Evolutionary conservation across 2,797 vertebrate genomes (phyloP).

Genomic region (Denticeps clupeoides): DNA sequence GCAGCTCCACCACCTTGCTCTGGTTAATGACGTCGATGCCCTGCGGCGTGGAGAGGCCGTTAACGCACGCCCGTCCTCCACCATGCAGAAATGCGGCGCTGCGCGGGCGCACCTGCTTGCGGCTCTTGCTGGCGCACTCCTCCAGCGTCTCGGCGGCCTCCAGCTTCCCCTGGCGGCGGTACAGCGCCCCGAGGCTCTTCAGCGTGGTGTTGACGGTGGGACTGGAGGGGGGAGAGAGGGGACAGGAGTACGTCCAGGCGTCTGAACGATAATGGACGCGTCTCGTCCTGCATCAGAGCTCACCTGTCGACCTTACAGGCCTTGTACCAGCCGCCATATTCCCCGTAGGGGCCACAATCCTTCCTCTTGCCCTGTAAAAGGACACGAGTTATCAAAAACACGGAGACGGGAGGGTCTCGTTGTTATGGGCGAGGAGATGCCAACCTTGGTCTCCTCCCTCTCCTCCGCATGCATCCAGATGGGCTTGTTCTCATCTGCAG

Average conservation of each 20-base stretch:
- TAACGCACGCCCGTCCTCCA: too few species aligned
- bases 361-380: constrained; percentile 60
- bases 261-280: not conserved
- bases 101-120: constrained; percentile 70
- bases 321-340: constrained; percentile 86
- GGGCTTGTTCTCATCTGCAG: constrained; percentile 77
- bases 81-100: not conserved
- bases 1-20: constrained; percentile 78
- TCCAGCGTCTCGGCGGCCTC: constrained; percentile 80
- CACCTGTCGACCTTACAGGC: constrained; percentile 87
- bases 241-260: not conserved
- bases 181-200: constrained; percentile 74
- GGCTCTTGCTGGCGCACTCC: constrained; percentile 74
- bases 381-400: not conserved
- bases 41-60: constrained; percentile 35
- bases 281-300: constrained; percentile 10
- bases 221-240: constrained; percentile 34
- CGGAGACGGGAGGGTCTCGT: not conserved
- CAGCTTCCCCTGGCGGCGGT: constrained; percentile 80
- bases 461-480: constrained; percentile 92
- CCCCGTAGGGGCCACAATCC: constrained; percentile 62
- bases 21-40: constrained; percentile 78
- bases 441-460: constrained; percentile 75
- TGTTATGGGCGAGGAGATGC: not conserved
- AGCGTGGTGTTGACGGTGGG: constrained; percentile 81